phyloP scores from a whole-genome alignment of 2,888 invertebrate genomes.

The Linyphia triangularis region DNA sequence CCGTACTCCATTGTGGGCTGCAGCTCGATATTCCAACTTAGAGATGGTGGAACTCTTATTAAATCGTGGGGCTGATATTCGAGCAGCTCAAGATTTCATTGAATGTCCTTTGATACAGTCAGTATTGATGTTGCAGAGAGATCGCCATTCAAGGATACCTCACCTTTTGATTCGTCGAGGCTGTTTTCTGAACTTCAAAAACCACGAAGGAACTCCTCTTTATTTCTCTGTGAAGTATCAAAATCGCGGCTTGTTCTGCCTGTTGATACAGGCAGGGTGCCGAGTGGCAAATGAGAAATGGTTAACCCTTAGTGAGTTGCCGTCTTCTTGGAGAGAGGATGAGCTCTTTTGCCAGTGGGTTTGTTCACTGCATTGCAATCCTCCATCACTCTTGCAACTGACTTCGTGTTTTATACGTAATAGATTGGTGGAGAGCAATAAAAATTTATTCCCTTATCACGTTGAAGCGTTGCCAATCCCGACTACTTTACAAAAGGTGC shows the following conservation, averaged over 20 bases:
- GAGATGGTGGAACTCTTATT: constrained; percentile 47
- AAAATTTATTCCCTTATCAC: constrained; percentile 31
- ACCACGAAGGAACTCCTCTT: constrained; percentile 8
- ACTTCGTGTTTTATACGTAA: constrained; percentile 27
- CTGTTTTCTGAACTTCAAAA: constrained; percentile 10
- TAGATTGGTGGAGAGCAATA: not conserved
- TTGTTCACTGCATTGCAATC: constrained; percentile 27
- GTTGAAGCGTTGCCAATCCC: constrained; percentile 38
- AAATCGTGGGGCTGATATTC: constrained; percentile 47
- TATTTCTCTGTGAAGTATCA: constrained; percentile 16
- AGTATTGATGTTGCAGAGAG: constrained; percentile 10
- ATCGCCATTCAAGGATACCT: not conserved
- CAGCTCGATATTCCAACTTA: constrained; percentile 15
- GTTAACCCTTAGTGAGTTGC: constrained; percentile 23
- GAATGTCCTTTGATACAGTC: constrained; percentile 42
- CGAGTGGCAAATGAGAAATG: constrained; percentile 27
- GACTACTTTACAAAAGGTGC: constrained; percentile 3
- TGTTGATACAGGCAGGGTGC: constrained; percentile 48
- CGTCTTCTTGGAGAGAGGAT: constrained; percentile 26
- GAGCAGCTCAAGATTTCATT: constrained; percentile 1
- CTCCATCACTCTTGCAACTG: constrained; percentile 26
- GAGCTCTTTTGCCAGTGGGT: constrained; percentile 33
- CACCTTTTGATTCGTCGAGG: constrained; percentile 50
- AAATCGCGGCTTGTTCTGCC: constrained; percentile 37
- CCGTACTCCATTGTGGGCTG: constrained; percentile 57